Conservation (phyloP, 2,797 vertebrate genomes). For the Naso thynnoides region DNA sequence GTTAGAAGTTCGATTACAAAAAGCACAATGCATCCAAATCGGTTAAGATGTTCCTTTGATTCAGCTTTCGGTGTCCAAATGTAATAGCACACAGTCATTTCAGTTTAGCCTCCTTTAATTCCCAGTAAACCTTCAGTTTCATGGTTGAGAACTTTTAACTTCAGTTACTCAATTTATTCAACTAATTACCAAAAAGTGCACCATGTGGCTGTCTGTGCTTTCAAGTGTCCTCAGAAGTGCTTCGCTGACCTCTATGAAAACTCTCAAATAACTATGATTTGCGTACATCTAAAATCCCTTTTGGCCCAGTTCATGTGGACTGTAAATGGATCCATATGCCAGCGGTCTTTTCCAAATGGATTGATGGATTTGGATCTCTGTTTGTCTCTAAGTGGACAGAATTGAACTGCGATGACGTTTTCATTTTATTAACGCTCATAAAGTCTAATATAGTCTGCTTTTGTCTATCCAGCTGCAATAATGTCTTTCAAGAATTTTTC, state of each 20-base stretch:
- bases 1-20: too few species aligned
- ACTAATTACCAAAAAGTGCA: background rate
- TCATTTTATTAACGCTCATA: constrained; percentile 45
- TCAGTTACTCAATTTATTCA: background rate
- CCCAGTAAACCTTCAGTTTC: background rate
- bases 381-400: constrained; percentile 31
- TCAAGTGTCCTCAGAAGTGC: background rate
- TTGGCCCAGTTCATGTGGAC: constrained; percentile 18
- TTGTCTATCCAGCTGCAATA: too few species aligned
- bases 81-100: background rate
- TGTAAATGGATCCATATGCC: constrained; percentile 30
- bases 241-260: constrained; percentile 7
- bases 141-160: background rate
- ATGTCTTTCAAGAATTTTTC: too few species aligned
- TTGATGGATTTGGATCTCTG: background rate
- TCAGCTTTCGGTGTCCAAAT: background rate
- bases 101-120: background rate
- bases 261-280: constrained; percentile 33
- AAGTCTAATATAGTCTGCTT: too few species aligned
- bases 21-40: background rate
- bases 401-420: constrained; percentile 32
- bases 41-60: background rate
- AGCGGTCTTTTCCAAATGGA: background rate
- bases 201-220: background rate
- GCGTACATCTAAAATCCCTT: constrained; percentile 25